Conservation (phyloP, 92 coral and sea anemone genomes). For the Porites cylindrica region DNA sequence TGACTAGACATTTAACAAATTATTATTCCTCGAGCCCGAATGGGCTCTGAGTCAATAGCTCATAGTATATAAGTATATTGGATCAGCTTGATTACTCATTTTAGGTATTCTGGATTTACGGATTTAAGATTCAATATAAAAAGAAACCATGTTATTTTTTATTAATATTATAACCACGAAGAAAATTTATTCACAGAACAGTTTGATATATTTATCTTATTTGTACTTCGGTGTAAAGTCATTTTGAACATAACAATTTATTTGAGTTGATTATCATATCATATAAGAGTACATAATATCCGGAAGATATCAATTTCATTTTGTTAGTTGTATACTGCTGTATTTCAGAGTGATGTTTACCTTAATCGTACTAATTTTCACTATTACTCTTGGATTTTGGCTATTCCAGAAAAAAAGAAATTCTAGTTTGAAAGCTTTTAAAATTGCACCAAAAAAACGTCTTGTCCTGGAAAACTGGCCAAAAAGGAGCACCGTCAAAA, state of each 20-base stretch:
- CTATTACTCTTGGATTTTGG: no score
- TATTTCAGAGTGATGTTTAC: no score
- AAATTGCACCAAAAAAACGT: no score
- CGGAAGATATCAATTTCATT: neutral
- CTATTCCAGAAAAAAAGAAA: no score
- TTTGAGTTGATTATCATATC: neutral
- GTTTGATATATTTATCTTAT: neutral
- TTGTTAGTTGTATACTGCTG: neutral
- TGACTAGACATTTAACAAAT: neutral
- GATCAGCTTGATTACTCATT: neutral
- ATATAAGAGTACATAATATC: neutral
- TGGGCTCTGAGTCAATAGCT: neutral
- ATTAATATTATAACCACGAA: no score
- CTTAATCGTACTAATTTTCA: no score
- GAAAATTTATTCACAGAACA: neutral
- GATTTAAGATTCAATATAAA: neutral
- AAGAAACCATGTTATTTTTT: neutral
- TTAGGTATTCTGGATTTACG: neutral
- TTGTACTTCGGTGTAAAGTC: neutral
- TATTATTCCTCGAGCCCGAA: no score
- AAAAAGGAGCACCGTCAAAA: no score
- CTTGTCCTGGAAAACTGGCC: no score
- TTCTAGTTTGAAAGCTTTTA: no score
- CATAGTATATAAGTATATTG: neutral
- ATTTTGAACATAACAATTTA: slow-evolving; percentile 1